A percentile compares a stretch with the other conserved stretches of the same genome.
phyloP scores from a whole-genome alignment of 1,140 invertebrate genomes.

The Drosophila sechellia region DNA sequence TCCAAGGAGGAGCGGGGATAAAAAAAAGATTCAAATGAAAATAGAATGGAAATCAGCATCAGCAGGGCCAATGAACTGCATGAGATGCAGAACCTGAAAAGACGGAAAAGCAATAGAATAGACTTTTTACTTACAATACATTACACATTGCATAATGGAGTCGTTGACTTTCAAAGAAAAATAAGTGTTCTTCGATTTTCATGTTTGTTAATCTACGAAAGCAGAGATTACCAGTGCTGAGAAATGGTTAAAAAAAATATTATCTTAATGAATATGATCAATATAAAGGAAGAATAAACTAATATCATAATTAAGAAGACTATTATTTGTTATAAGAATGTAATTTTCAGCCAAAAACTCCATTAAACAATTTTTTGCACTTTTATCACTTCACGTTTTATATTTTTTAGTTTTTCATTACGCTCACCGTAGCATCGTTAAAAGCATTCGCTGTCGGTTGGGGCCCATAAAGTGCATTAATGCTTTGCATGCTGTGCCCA shows the following conservation, averaged over 20 bases:
- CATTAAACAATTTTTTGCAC: not conserved
- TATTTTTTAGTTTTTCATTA: constrained; percentile 7
- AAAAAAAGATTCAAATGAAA: constrained; percentile 20
- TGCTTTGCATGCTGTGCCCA: constrained; percentile 53
- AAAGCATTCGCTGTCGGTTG: constrained; percentile 61
- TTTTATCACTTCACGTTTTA: constrained; percentile 15
- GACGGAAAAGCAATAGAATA: constrained; percentile 19
- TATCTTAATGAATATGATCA: not conserved
- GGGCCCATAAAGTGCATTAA: constrained; percentile 67
- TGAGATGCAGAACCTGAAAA: constrained; percentile 32
- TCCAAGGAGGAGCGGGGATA: constrained; percentile 10
- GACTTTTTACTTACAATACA: constrained; percentile 26
- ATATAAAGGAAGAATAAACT: no score
- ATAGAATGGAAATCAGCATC: constrained; percentile 35
- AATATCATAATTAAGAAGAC: not conserved
- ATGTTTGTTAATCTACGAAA: not conserved
- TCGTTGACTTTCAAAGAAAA: constrained; percentile 14
- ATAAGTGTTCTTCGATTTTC: not conserved
- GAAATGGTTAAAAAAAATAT: not conserved
- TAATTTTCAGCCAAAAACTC: not conserved
- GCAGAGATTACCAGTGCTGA: not conserved
- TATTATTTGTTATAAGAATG: no score
- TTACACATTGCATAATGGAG: constrained; percentile 32
- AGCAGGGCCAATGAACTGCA: constrained; percentile 65
- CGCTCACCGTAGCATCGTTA: constrained; percentile 43